A percentile compares a stretch with the other conserved stretches of the same genome.
Evolutionary conservation across 2,888 invertebrate genomes (phyloP).

Genomic region (Poecilobothrus nobilitatus): DNA sequence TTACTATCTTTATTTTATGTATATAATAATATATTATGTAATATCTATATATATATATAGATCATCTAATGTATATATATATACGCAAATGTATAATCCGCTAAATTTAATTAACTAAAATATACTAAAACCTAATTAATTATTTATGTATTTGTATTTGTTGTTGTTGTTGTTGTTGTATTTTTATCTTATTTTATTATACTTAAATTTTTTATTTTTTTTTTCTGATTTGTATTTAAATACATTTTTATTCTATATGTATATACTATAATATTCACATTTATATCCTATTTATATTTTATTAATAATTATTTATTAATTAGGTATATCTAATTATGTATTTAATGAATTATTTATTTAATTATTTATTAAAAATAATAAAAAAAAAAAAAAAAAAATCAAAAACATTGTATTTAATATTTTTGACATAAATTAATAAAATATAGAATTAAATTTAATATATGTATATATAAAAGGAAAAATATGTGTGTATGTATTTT

Average conservation of each 20-base stretch:
- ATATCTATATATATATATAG: background rate
- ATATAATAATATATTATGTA: background rate
- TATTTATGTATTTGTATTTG: conserved; percentile 18
- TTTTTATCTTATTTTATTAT: background rate
- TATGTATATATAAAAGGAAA: too few species aligned
- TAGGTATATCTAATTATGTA: background rate
- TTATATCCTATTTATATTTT: background rate
- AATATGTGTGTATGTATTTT: too few species aligned
- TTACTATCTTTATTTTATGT: conserved; percentile 20
- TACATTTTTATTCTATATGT: background rate
- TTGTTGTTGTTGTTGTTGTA: conserved; percentile 17
- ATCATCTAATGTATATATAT: too few species aligned
- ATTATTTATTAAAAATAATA: too few species aligned
- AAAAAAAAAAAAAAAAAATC: too few species aligned
- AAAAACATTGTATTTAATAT: too few species aligned
- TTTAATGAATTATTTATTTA: too few species aligned
- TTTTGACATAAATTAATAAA: too few species aligned
- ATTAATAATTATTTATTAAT: background rate
- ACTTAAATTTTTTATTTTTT: conserved; percentile 22
- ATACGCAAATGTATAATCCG: background rate
- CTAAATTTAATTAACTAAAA: background rate
- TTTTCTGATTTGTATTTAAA: too few species aligned
- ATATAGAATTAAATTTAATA: too few species aligned
- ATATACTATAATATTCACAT: background rate
- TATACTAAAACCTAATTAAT: background rate